Percentiles rank a stretch among this genome's conserved stretches.
Evolutionary conservation across 2,888 invertebrate species (phyloP).

Genomic region (Gordius sp.): DNA sequence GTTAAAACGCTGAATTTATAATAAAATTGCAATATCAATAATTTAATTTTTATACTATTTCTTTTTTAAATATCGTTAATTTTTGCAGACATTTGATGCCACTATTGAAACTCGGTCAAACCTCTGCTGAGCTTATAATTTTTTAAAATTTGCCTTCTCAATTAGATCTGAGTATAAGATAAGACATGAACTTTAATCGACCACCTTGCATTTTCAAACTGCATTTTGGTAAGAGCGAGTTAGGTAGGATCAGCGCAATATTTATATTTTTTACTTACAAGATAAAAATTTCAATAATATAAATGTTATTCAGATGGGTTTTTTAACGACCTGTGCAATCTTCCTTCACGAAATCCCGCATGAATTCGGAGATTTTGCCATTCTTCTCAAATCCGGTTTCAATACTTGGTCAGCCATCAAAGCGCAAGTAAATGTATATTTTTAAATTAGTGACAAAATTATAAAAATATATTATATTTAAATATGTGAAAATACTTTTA

Average conservation of each 20-base stretch:
- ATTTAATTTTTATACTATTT: too few relatives aligned
- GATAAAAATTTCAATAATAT: conserved; percentile 9
- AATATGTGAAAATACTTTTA: conserved; percentile 2
- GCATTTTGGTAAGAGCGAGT: neutral
- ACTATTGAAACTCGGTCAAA: too few relatives aligned
- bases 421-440: conserved; percentile 40
- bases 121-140: too few relatives aligned
- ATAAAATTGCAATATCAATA: too few relatives aligned
- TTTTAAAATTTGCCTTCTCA: too few relatives aligned
- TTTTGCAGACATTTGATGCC: too few relatives aligned
- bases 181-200: neutral
- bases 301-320: conserved; percentile 41
- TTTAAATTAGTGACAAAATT: conserved; percentile 2
- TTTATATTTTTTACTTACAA: neutral
- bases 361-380: conserved; percentile 94
- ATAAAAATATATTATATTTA: neutral
- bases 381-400: conserved; percentile 59
- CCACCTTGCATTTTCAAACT: neutral
- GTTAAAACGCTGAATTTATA: too few relatives aligned
- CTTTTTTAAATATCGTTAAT: too few relatives aligned
- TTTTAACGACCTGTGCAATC: conserved; percentile 74
- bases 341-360: conserved; percentile 86
- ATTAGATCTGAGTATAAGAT: too few relatives aligned
- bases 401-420: conserved; percentile 72
- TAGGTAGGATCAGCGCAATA: neutral